phyloP scores from a whole-genome alignment of 1,140 invertebrate genomes.

The Drosophila varians region DNA sequence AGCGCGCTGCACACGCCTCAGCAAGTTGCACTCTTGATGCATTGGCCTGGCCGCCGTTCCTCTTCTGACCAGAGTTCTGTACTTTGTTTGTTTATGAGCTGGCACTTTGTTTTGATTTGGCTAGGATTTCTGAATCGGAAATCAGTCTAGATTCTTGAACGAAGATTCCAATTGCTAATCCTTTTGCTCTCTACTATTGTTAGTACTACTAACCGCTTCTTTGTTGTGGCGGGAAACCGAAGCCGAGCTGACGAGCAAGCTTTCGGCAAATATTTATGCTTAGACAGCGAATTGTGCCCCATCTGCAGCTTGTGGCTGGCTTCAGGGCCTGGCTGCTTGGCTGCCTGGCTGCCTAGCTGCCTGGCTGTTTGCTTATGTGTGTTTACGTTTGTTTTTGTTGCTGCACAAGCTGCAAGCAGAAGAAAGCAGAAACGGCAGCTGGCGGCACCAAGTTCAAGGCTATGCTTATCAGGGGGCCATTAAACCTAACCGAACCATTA shows the following conservation, averaged over 20 bases:
- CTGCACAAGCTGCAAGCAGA: slow-evolving; percentile 18
- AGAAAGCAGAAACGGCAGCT: slow-evolving; percentile 6
- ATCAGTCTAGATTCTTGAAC: too few relatives aligned
- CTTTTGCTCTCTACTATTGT: too few relatives aligned
- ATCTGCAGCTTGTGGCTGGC: slow-evolving; percentile 57
- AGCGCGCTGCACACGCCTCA: slow-evolving; percentile 21
- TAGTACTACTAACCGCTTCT: too few relatives aligned
- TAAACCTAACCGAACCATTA: slow-evolving; percentile 54
- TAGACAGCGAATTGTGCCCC: slow-evolving; percentile 25
- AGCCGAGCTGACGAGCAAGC: background rate
- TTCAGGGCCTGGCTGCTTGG: background rate
- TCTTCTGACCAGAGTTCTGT: background rate
- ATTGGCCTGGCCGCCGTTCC: too few relatives aligned
- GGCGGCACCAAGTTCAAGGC: slow-evolving; percentile 68
- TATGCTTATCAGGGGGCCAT: slow-evolving; percentile 66
- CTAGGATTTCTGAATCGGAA: background rate
- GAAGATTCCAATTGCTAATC: too few relatives aligned
- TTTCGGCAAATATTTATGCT: slow-evolving; percentile 50
- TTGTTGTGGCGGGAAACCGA: slow-evolving; percentile 1
- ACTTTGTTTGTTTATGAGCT: slow-evolving; percentile 13
- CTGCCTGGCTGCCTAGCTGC: too few relatives aligned
- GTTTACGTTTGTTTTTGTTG: slow-evolving; percentile 45
- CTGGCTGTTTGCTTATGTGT: slow-evolving; percentile 61
- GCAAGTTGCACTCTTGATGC: slow-evolving; percentile 57
- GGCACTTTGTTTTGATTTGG: slow-evolving; percentile 11